These are phyloP conservation scores for Ferdinandea cuprea DNA, from an alignment of 2,888 invertebrate species.

Conservation along the genomic window DNA sequence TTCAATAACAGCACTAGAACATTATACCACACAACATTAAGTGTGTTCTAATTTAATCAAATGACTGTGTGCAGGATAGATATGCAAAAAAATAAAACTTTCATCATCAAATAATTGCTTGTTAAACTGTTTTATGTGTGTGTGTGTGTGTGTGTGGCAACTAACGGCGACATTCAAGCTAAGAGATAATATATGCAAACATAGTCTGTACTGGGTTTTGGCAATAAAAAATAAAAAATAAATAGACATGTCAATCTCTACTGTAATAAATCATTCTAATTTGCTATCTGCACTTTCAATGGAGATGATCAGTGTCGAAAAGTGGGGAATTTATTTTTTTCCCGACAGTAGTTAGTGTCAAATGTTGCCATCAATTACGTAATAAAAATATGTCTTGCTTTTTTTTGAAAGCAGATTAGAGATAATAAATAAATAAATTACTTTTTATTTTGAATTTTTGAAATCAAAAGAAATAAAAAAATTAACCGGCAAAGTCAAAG, in stretches of 20 bases:
- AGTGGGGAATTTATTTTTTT: neutral
- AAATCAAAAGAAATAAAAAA: neutral
- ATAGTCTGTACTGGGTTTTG: conserved; percentile 3
- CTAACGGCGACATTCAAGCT: neutral
- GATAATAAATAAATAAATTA: no score
- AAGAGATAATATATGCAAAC: neutral
- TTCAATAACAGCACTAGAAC: neutral
- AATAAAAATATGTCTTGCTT: no score
- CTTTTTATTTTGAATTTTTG: neutral
- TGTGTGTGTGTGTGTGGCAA: neutral
- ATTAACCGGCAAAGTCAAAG: neutral
- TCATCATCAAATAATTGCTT: conserved; percentile 1
- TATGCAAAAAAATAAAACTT: neutral
- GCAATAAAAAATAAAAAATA: conserved; percentile 4
- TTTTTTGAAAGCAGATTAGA: no score
- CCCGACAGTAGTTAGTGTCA: no score
- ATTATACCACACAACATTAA: neutral
- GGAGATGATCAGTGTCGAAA: neutral
- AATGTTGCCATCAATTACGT: neutral
- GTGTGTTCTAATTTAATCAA: conserved; percentile 3
- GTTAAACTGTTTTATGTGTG: neutral
- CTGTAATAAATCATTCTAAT: conserved; percentile 12
- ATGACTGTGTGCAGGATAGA: no score
- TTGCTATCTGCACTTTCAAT: neutral
- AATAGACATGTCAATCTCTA: no score